Evolutionary conservation across 2,888 invertebrate species (phyloP).

Genomic region (Caenorhabditis sinica): DNA sequence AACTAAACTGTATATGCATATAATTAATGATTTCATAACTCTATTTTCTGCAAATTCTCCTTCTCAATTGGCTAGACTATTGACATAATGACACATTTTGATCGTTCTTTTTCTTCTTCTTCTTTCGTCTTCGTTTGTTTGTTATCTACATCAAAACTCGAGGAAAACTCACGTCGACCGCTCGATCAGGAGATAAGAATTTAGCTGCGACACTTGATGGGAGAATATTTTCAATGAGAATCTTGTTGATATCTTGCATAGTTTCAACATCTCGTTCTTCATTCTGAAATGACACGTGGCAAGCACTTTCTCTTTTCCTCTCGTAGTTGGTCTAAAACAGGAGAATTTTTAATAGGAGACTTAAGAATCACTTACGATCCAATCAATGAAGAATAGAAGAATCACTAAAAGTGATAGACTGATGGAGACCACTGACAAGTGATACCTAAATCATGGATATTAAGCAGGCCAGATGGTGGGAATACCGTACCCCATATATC

Average conservation of each 20-base stretch:
- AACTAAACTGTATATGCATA: not conserved
- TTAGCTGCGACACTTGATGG: constrained; percentile 97
- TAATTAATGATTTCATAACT: constrained; percentile 44
- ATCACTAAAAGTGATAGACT: constrained; percentile 80
- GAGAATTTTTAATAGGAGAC: not conserved
- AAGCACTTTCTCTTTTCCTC: constrained; percentile 91
- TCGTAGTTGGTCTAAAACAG: constrained; percentile 83
- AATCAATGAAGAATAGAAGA: constrained; percentile 81
- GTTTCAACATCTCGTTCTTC: constrained; percentile 97
- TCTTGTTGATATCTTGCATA: constrained; percentile 88
- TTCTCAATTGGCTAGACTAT: constrained; percentile 21
- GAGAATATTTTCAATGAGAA: constrained; percentile 95
- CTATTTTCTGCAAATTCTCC: constrained; percentile 14
- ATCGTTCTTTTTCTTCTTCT: constrained; percentile 14
- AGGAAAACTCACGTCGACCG: constrained; percentile 87
- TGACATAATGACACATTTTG: constrained; percentile 44
- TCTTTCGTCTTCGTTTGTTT: constrained; percentile 12
- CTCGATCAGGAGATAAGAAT: constrained; percentile 89
- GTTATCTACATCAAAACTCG: constrained; percentile 23
- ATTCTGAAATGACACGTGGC: constrained; percentile 92
- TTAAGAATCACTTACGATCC: constrained; percentile 77
- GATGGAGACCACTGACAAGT: constrained; percentile 80
- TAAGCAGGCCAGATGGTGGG: too few relatives aligned
- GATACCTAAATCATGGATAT: constrained; percentile 75
- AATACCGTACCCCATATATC: constrained; percentile 61